phyloP scores from a whole-genome alignment of 2,888 invertebrate species.

The Drosophila meridionalis region DNA sequence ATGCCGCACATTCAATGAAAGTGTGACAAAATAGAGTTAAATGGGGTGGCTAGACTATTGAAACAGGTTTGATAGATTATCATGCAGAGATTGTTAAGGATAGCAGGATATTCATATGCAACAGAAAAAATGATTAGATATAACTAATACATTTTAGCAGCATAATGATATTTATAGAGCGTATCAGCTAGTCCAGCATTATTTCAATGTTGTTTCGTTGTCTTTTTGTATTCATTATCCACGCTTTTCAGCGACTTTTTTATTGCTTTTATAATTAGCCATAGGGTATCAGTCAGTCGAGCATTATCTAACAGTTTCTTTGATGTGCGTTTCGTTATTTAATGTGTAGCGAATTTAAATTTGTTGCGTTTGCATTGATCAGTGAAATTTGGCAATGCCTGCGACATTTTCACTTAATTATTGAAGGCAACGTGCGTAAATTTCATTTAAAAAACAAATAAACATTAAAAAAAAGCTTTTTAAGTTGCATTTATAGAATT shows the following conservation, averaged over 20 bases:
- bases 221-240: neutral
- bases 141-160: no score
- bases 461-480: constrained; percentile 11
- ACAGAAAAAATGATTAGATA: neutral
- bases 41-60: neutral
- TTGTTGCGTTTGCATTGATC: constrained; percentile 32
- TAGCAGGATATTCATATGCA: neutral
- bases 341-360: constrained; percentile 60
- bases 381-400: constrained; percentile 55
- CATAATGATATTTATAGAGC: neutral
- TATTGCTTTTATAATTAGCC: neutral
- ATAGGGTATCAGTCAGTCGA: constrained; percentile 2
- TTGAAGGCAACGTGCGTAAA: constrained; percentile 36
- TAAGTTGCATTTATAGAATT: constrained; percentile 52
- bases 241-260: neutral
- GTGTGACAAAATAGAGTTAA: neutral
- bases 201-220: neutral
- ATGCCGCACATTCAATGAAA: neutral
- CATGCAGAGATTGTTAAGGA: no score
- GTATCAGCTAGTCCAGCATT: neutral
- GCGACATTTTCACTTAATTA: constrained; percentile 44
- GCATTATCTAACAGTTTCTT: neutral
- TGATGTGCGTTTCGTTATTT: constrained; percentile 13
- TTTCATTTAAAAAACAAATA: constrained; percentile 51
- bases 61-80: neutral